A percentile compares a stretch with the other conserved stretches of the same genome.
Conservation (phyloP, 2,888 invertebrate genomes). For the Adineta ricciae region DNA sequence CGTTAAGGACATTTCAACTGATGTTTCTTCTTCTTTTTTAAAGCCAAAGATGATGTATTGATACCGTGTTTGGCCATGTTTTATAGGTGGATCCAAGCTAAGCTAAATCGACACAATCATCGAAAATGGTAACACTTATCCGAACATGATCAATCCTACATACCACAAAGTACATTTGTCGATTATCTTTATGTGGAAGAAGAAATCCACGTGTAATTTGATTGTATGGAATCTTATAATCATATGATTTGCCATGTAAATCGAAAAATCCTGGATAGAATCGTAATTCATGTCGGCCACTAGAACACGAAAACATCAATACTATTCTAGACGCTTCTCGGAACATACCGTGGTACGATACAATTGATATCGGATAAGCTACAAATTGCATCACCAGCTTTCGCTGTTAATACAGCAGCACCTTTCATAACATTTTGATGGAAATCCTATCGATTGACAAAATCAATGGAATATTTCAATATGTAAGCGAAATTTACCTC, state of each 20-base stretch:
- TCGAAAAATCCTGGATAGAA: slow-evolving; percentile 81
- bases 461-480: background rate
- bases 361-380: slow-evolving; percentile 92
- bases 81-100: slow-evolving; percentile 85
- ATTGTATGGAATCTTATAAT: slow-evolving; percentile 96
- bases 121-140: background rate
- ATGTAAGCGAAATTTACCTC: background rate
- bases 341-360: slow-evolving; percentile 76
- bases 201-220: slow-evolving; percentile 86
- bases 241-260: slow-evolving; percentile 93
- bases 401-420: slow-evolving; percentile 59
- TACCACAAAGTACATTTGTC: slow-evolving; percentile 95
- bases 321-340: background rate
- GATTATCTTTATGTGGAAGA: slow-evolving; percentile 87
- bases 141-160: slow-evolving; percentile 41
- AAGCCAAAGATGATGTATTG: slow-evolving; percentile 88
- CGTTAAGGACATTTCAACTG: slow-evolving; percentile 76
- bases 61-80: slow-evolving; percentile 96
- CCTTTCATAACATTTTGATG: slow-evolving; percentile 89
- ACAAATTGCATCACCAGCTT: slow-evolving; percentile 79
- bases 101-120: slow-evolving; percentile 43
- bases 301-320: background rate
- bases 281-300: slow-evolving; percentile 91
- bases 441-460: slow-evolving; percentile 63
- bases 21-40: slow-evolving; percentile 82